Conservation (phyloP, 2,888 invertebrate species). For the Perizoma flavofasciatum region DNA sequence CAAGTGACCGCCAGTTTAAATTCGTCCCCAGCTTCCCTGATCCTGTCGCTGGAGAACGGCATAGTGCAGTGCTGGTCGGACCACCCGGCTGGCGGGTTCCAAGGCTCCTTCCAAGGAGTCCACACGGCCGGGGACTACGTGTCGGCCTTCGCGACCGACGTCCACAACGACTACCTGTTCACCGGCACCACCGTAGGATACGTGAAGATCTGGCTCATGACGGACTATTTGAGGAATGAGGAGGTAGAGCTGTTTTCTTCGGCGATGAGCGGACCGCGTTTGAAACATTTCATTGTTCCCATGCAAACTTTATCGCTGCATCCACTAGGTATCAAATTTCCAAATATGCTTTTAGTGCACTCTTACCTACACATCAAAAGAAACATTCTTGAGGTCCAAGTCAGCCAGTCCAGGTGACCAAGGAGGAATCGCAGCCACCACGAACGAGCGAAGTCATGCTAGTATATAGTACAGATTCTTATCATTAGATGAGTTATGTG, state of each 20-base stretch:
- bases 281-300: no score
- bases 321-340: no score
- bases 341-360: no score
- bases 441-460: no score
- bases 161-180: conserved; percentile 88
- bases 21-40: conserved; percentile 82
- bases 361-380: no score
- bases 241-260: conserved; percentile 47
- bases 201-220: conserved; percentile 91
- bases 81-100: conserved; percentile 88
- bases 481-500: neutral
- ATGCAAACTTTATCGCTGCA: no score
- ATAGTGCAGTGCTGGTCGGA: conserved; percentile 92
- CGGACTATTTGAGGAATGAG: conserved; percentile 83
- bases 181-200: conserved; percentile 89
- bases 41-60: conserved; percentile 90
- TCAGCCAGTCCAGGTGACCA: no score
- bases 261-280: neutral
- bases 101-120: conserved; percentile 87
- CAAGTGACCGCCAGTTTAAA: no score
- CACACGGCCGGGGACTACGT: conserved; percentile 87
- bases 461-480: no score
- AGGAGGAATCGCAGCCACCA: no score
- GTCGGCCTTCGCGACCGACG: conserved; percentile 88
- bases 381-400: no score